These are phyloP conservation scores for Brachyptera putata DNA, from an alignment of 2,888 invertebrate genomes.

Conservation along the genomic window DNA sequence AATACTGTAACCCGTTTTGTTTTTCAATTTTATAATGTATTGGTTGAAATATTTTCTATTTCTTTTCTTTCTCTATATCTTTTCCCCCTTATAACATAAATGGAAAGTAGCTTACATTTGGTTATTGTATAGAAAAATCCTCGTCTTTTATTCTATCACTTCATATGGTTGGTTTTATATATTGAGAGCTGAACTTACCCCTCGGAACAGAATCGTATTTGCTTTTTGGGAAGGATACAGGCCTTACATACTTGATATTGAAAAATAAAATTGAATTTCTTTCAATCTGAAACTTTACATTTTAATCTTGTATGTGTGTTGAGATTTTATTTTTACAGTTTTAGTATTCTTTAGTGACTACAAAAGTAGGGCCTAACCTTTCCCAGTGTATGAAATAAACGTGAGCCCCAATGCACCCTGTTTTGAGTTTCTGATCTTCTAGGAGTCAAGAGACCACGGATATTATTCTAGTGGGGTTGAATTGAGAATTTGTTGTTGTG, in stretches of 20 bases:
- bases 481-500: no score
- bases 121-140: background rate
- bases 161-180: background rate
- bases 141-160: background rate
- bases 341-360: background rate
- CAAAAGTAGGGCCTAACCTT: no score
- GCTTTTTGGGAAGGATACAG: background rate
- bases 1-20: background rate
- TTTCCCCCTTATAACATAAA: background rate
- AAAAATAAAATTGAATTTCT: slow-evolving; percentile 25
- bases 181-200: background rate
- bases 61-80: background rate
- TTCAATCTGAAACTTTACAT: slow-evolving; percentile 25
- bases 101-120: background rate
- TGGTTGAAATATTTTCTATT: background rate
- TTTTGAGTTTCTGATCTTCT: no score
- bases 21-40: background rate
- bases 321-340: background rate
- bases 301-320: slow-evolving; percentile 22
- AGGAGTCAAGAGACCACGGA: no score
- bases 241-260: slow-evolving; percentile 17
- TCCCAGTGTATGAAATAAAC: no score
- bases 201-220: background rate
- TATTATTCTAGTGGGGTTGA: no score
- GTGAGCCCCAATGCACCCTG: no score